A percentile compares a stretch with the other conserved stretches of the same genome.
phyloP scores from a whole-genome alignment of 2,797 vertebrate species.

The Enteromius thamalakanensis region DNA sequence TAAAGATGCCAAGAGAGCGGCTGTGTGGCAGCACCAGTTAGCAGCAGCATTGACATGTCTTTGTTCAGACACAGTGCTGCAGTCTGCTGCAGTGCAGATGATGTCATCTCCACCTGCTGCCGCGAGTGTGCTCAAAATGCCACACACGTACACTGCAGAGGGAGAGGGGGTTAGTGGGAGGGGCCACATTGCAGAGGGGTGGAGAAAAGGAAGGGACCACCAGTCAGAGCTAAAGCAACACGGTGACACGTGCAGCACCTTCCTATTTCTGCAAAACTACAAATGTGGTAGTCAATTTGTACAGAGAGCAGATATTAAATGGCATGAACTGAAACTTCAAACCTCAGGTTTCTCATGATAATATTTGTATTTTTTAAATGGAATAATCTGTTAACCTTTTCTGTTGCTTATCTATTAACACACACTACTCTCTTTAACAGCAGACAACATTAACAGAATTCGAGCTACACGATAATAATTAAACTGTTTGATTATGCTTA shows the following conservation, averaged over 20 bases:
- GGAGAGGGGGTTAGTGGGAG: constrained; percentile 69
- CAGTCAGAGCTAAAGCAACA: constrained; percentile 74
- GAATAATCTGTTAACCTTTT: background rate
- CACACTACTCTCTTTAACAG: background rate
- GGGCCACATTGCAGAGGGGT: constrained; percentile 65
- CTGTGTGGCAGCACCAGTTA: constrained; percentile 66
- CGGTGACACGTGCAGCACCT: constrained; percentile 61
- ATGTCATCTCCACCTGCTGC: constrained; percentile 82
- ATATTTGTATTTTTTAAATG: background rate
- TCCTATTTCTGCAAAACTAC: constrained; percentile 32
- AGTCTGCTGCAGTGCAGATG: constrained; percentile 91
- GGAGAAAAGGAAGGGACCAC: constrained; percentile 62
- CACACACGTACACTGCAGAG: constrained; percentile 82
- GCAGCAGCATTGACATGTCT: constrained; percentile 81
- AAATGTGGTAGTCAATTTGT: constrained; percentile 66
- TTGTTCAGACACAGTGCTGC: constrained; percentile 86
- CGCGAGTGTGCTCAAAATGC: constrained; percentile 79
- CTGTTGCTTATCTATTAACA: background rate
- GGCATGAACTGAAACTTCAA: background rate
- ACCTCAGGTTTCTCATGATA: background rate
- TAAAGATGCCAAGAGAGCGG: constrained; percentile 39
- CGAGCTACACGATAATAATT: background rate
- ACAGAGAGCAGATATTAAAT: constrained; percentile 27
- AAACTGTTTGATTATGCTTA: background rate
- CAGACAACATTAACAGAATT: background rate